Evolutionary conservation across 2,113 vertebrate species (phyloP).

Genomic region (Siniperca knerii): DNA sequence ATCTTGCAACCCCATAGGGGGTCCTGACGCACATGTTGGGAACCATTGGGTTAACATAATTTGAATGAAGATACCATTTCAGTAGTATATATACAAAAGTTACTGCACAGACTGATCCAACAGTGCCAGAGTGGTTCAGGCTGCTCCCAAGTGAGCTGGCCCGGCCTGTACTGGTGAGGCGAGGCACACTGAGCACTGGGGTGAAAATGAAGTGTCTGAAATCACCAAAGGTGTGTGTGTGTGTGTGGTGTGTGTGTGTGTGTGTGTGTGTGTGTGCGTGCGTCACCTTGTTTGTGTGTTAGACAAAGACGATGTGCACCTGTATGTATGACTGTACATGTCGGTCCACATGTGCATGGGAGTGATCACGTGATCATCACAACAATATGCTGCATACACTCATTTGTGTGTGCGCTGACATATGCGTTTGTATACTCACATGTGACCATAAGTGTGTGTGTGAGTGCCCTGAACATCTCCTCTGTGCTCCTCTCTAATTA

Average conservation of each 20-base stretch:
- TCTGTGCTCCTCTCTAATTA: constrained; percentile 83
- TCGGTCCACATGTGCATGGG: constrained; percentile 2
- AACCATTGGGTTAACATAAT: background rate
- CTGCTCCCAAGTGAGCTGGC: constrained; percentile 52
- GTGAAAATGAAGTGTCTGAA: constrained; percentile 80
- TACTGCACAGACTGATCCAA: constrained; percentile 8
- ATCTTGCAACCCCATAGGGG: background rate
- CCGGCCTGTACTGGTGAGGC: constrained; percentile 51
- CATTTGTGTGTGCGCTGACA: constrained; percentile 44
- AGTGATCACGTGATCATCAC: constrained; percentile 24
- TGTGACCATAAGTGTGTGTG: constrained; percentile 46
- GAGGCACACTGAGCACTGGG: constrained; percentile 45
- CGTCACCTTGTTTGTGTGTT: constrained; percentile 22
- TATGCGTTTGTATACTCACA: constrained; percentile 67
- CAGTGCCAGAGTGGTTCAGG: constrained; percentile 10
- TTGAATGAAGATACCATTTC: background rate
- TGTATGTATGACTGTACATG: constrained; percentile 23
- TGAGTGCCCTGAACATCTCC: constrained; percentile 70
- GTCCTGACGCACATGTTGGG: background rate
- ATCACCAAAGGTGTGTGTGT: constrained; percentile 46
- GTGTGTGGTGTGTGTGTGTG: background rate
- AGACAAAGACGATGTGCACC: constrained; percentile 1
- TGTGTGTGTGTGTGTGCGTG: constrained; percentile 15
- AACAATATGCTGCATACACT: constrained; percentile 29
- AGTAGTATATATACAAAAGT: background rate